Percentiles rank a stretch among this genome's conserved stretches.
These are phyloP conservation scores for Wasmannia auropunctata DNA, from an alignment of 1,140 invertebrate genomes.

Conservation along the genomic window DNA sequence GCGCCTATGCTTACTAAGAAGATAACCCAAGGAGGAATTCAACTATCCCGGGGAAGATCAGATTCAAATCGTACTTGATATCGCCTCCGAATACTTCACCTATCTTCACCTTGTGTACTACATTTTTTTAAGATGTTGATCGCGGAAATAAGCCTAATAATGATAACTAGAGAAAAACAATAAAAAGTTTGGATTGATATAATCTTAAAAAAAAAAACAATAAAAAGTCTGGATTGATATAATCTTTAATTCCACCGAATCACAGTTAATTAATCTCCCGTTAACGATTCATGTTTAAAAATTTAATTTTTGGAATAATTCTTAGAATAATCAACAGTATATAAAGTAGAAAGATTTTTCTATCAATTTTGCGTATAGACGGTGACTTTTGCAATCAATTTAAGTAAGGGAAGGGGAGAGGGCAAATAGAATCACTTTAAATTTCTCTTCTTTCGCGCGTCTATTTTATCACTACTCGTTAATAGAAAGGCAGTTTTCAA, in stretches of 20 bases:
- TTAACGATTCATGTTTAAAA: neutral
- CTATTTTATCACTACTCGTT: too few relatives aligned
- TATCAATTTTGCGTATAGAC: constrained; percentile 54
- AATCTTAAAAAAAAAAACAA: too few relatives aligned
- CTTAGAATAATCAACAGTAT: neutral
- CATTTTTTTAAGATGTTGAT: neutral
- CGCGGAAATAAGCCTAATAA: neutral
- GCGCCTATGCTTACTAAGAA: constrained; percentile 35
- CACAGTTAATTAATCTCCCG: neutral
- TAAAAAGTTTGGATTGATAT: neutral
- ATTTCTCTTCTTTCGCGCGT: too few relatives aligned
- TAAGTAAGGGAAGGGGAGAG: too few relatives aligned
- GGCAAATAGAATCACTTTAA: too few relatives aligned
- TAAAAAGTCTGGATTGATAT: neutral
- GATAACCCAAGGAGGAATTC: constrained; percentile 24
- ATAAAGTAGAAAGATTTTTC: constrained; percentile 39
- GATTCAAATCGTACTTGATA: constrained; percentile 1
- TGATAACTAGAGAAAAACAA: neutral
- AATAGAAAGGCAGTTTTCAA: too few relatives aligned
- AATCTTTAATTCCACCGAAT: neutral
- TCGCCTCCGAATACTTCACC: neutral
- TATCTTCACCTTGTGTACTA: neutral
- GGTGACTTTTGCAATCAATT: constrained; percentile 60
- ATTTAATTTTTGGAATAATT: neutral
- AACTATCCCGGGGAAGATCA: constrained; percentile 25